These are phyloP conservation scores for Platyrinchus mystaceus DNA, from an alignment of 2,797 vertebrate species.

Conservation along the genomic window DNA sequence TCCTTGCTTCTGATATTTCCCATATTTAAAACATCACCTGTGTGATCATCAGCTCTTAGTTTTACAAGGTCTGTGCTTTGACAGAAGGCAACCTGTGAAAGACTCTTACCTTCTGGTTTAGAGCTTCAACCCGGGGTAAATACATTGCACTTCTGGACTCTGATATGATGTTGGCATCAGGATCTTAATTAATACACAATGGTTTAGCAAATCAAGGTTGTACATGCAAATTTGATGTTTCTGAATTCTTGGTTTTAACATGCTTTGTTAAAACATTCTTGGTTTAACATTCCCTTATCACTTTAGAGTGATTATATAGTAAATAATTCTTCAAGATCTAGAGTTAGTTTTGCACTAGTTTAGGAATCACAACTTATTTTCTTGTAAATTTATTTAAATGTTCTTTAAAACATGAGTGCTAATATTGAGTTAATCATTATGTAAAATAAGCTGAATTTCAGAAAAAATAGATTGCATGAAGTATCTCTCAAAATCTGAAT, in stretches of 20 bases:
- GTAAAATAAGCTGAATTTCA: neutral
- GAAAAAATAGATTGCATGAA: neutral
- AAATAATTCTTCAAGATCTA: neutral
- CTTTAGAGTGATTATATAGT: neutral
- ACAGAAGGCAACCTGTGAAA: neutral
- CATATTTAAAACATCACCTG: neutral
- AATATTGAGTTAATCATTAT: neutral
- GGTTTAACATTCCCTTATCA: neutral
- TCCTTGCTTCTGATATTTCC: neutral
- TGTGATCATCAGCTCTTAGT: neutral
- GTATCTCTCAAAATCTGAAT: neutral
- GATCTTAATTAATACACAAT: neutral
- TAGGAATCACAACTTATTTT: neutral
- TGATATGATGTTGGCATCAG: neutral
- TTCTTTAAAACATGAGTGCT: neutral
- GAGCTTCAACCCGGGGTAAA: neutral
- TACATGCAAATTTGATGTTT: neutral
- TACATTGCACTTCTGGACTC: neutral
- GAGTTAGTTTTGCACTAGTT: neutral
- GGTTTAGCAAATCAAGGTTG: neutral
- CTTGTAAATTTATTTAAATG: neutral
- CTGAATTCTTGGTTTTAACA: neutral
- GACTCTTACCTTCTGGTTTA: neutral
- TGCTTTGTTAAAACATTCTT: too few relatives aligned
- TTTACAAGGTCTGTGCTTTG: neutral